Percentiles rank a stretch among this genome's conserved stretches.
These are phyloP conservation scores for Saxidomus purpurata DNA, from an alignment of 1,140 invertebrate species.

Conservation along the genomic window DNA sequence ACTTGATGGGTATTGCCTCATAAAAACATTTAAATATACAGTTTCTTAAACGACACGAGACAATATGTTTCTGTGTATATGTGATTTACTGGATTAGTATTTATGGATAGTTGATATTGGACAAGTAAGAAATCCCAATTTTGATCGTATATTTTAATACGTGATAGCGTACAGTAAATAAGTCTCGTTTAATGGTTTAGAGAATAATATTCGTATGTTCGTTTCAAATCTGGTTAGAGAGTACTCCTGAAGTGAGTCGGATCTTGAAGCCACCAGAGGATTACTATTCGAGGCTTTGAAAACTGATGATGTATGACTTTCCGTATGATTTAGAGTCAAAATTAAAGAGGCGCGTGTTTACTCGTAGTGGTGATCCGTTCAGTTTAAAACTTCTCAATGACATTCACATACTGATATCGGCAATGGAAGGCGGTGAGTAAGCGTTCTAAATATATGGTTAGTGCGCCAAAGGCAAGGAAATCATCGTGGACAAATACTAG, in stretches of 20 bases:
- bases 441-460: background rate
- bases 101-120: too few species aligned
- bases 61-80: too few species aligned
- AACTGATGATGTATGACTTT: background rate
- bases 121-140: too few species aligned
- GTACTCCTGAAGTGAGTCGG: background rate
- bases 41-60: too few species aligned
- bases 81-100: too few species aligned
- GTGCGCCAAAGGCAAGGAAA: background rate
- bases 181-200: too few species aligned
- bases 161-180: too few species aligned
- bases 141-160: too few species aligned
- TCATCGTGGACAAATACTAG: background rate
- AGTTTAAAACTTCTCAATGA: background rate
- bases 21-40: too few species aligned
- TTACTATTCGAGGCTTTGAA: background rate
- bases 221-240: background rate
- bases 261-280: background rate
- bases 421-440: background rate
- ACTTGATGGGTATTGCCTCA: too few species aligned
- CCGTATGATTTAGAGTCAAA: background rate
- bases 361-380: background rate
- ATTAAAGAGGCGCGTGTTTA: background rate
- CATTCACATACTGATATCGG: background rate
- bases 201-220: background rate